Evolutionary conservation across 2,113 vertebrate species (phyloP), one percentile per base, ranked within the genome.

Genomic region (Narcine bancroftii): DNA sequence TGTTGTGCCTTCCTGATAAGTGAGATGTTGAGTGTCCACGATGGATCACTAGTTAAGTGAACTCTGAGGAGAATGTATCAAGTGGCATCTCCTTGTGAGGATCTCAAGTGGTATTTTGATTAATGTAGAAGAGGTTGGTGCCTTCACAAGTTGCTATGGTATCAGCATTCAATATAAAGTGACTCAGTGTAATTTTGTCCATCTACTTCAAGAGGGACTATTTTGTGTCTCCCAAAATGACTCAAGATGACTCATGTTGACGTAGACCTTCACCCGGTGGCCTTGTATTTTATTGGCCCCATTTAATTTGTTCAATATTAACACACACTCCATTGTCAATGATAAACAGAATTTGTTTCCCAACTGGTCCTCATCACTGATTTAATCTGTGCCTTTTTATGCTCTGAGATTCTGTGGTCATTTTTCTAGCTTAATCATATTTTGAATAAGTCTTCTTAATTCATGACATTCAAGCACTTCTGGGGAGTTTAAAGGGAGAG

Each of bases 161-260:
- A 75, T 75, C 72, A 39, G 36, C n/a, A 75, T 75, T n/a, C n/a
- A 75, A 75, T 72, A 72, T 72, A 72, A 72, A 72, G 33, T 72
- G 71, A 72, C 71, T 7, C 71, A 72, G 29, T n/a, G 7, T 75
- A 75, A 39, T 17, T 75, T 75, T 75, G 72, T n/a, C n/a, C 72
- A 15, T 39, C n/a, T 39, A 75, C 19, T 39, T 75, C 19, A 15
- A 39, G 72, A 75, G 33, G 66, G 19, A 4, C 26, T 69, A 69
- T 69, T 69, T 21, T 69, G 66, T 69, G 21, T 26, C 21, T 24
- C 66, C 66, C 24, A 69, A 69, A 69, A 26, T 69, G 39, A 39
- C 11, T 75, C 72, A 3, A 39, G n/a, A 39, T 75, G 72, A 36
- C 1, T 75, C 29, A 7, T 72, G n/a, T 75, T 75, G 72, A 39